Evolutionary conservation across 2,797 vertebrate species (phyloP).

Genomic region (Saguinus oedipus): DNA sequence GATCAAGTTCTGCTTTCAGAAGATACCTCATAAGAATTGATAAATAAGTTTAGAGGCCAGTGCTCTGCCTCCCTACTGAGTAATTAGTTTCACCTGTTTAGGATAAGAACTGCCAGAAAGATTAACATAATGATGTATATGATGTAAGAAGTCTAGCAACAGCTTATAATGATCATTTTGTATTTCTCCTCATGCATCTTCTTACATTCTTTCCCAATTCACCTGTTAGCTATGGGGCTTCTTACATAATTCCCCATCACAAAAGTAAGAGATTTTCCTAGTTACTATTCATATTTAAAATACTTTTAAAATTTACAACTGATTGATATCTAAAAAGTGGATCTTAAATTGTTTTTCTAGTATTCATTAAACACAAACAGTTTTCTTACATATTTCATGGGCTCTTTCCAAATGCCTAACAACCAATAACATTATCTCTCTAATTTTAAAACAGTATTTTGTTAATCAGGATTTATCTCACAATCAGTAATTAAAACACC

Average conservation of each 20-base stretch:
- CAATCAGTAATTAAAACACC: slow-evolving; percentile 82
- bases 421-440: slow-evolving; percentile 71
- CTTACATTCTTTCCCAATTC: not conserved
- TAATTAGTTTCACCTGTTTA: slow-evolving; percentile 61
- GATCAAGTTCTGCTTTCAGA: slow-evolving; percentile 73
- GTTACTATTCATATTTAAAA: slow-evolving; percentile 79
- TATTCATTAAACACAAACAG: slow-evolving; percentile 78
- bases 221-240: not conserved
- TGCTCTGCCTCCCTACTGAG: not conserved
- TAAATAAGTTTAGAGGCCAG: slow-evolving; percentile 62
- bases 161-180: not conserved
- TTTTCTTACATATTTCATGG: slow-evolving; percentile 66
- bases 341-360: slow-evolving; percentile 61
- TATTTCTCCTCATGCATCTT: not conserved
- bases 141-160: not conserved
- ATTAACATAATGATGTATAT: slow-evolving; percentile 64
- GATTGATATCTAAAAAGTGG: slow-evolving; percentile 78
- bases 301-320: slow-evolving; percentile 70
- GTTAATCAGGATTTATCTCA: slow-evolving; percentile 82
- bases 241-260: not conserved
- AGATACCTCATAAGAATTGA: slow-evolving; percentile 63
- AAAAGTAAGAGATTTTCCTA: slow-evolving; percentile 61
- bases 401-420: slow-evolving; percentile 74
- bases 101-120: slow-evolving; percentile 58
- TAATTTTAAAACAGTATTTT: slow-evolving; percentile 81